Percentiles rank a stretch among this genome's conserved stretches.
Conservation (phyloP, 2,797 vertebrate genomes). For the Acomys russatus region DNA sequence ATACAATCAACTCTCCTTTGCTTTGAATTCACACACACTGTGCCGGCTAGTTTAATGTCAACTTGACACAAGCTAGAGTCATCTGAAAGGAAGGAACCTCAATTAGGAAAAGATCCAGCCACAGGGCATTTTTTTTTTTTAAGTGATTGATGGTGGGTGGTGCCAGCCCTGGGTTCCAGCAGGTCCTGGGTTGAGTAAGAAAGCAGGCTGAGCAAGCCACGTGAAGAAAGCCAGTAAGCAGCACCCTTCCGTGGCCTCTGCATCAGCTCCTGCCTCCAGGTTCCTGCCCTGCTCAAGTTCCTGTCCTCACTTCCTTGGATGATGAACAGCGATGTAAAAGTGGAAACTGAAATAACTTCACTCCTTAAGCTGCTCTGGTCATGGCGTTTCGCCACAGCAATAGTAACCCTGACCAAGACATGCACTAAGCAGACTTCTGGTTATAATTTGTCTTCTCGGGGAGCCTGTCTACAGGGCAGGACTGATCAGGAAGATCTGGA, state of each 20-base stretch:
- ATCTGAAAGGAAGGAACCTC: background rate
- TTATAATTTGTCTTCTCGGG: slow-evolving; percentile 21
- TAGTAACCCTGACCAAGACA: background rate
- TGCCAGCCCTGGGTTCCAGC: background rate
- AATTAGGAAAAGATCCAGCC: background rate
- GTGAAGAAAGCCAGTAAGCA: background rate
- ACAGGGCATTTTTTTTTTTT: background rate
- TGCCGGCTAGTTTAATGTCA: background rate
- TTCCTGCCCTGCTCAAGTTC: background rate
- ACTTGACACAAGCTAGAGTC: background rate
- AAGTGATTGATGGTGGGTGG: background rate
- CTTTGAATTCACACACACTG: background rate
- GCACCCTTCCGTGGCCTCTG: background rate
- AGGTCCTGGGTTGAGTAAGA: background rate
- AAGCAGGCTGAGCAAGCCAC: background rate
- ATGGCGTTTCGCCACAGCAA: background rate
- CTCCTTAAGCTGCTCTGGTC: background rate
- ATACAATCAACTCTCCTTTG: background rate
- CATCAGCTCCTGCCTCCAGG: background rate
- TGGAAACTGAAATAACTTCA: background rate
- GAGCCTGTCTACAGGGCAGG: background rate
- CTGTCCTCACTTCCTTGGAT: too few species aligned
- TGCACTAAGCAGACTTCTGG: slow-evolving; percentile 9
- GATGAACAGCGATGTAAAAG: background rate
- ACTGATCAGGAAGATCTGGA: slow-evolving; percentile 2